Conservation (phyloP, 2,888 invertebrate species). For the Ennomos fuscantarius region DNA sequence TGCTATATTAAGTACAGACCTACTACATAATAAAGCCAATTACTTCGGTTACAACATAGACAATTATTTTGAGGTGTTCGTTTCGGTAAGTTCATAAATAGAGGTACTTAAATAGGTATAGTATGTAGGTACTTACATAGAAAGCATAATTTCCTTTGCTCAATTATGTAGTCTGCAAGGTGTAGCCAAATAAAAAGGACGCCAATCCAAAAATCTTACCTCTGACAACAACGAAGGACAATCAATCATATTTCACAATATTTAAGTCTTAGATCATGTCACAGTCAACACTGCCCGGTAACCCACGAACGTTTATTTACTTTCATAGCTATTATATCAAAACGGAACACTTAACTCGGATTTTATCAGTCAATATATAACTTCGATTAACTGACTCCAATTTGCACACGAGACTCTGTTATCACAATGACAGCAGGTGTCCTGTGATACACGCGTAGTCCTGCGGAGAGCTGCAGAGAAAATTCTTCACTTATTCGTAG, state of each 20-base stretch:
- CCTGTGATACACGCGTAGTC: constrained; percentile 28
- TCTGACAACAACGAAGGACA: constrained; percentile 28
- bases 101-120: too few species aligned
- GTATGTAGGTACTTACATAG: too few species aligned
- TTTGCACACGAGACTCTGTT: constrained; percentile 48
- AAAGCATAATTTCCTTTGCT: too few species aligned
- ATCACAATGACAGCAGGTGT: constrained; percentile 58
- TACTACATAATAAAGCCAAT: too few species aligned
- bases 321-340: constrained; percentile 37
- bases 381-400: constrained; percentile 36
- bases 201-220: constrained; percentile 28
- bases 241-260: constrained; percentile 32
- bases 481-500: constrained; percentile 2
- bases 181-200: too few species aligned
- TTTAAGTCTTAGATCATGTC: constrained; percentile 19
- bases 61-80: too few species aligned
- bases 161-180: too few species aligned
- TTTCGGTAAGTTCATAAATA: too few species aligned
- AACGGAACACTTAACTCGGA: constrained; percentile 37
- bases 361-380: constrained; percentile 39
- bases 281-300: constrained; percentile 15
- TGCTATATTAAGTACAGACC: too few species aligned
- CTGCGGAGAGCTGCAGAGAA: constrained; percentile 12
- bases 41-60: too few species aligned
- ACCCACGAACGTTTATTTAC: constrained; percentile 26